Percentiles rank a stretch among this genome's conserved stretches.
phyloP scores from a whole-genome alignment of 2,888 invertebrate species.

The Campoplex capitator region DNA sequence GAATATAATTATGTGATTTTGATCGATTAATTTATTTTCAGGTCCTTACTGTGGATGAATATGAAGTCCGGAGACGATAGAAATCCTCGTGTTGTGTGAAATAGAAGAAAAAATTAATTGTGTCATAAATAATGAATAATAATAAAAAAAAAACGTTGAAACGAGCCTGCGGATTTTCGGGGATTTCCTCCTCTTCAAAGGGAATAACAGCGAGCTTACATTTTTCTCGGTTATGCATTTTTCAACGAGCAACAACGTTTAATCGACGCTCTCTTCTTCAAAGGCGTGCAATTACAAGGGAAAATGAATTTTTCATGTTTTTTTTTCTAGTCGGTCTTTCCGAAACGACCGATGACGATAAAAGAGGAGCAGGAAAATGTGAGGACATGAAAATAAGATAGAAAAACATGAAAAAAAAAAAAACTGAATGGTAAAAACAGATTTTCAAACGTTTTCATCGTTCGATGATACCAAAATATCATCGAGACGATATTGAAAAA shows the following conservation, averaged over 20 bases:
- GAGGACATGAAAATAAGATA: not conserved
- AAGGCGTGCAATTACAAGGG: not conserved
- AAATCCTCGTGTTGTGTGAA: not conserved
- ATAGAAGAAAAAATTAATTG: not conserved
- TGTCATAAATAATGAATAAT: not conserved
- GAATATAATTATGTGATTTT: not conserved
- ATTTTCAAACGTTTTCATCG: too few relatives aligned
- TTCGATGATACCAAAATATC: too few relatives aligned
- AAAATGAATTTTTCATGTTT: not conserved
- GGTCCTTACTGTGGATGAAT: slow-evolving; percentile 63
- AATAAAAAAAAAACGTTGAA: not conserved
- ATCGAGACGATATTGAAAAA: too few relatives aligned
- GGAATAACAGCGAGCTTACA: not conserved
- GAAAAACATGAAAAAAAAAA: not conserved
- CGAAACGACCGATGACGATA: not conserved
- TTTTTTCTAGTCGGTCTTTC: not conserved
- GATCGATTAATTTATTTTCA: slow-evolving; percentile 28
- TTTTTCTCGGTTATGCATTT: not conserved
- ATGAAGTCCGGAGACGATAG: not conserved
- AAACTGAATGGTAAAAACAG: not conserved
- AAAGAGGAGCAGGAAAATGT: not conserved
- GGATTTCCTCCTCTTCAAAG: not conserved
- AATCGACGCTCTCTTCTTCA: not conserved
- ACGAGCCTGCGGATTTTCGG: not conserved
- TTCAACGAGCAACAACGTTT: not conserved